A percentile compares a stretch with the other conserved stretches of the same genome.
phyloP scores from a whole-genome alignment of 2,113 vertebrate species.

The Rhagologus leucostigma region DNA sequence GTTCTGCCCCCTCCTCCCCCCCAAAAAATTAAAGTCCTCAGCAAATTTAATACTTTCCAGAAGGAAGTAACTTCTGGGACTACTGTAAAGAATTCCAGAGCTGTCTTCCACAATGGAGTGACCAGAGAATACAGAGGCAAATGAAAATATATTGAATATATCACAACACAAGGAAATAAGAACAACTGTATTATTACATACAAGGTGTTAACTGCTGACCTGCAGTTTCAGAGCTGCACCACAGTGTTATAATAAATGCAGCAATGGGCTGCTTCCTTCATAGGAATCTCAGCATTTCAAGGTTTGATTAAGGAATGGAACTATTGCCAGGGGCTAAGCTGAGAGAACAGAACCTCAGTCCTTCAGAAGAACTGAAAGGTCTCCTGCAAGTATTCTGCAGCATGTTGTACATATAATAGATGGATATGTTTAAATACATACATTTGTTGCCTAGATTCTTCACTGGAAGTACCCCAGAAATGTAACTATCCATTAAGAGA shows the following conservation, averaged over 20 bases:
- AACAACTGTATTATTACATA: not conserved
- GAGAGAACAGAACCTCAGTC: not conserved
- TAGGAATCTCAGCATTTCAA: not conserved
- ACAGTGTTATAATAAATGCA: not conserved
- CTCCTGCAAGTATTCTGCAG: not conserved
- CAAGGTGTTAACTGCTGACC: not conserved
- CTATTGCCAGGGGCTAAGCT: not conserved
- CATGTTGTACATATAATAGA: not conserved
- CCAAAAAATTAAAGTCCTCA: not conserved
- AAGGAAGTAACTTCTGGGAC: not conserved
- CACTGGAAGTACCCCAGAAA: not conserved
- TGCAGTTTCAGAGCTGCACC: not conserved
- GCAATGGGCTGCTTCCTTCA: not conserved
- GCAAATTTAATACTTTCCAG: not conserved
- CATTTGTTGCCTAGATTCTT: not conserved
- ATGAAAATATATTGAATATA: not conserved
- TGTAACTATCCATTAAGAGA: not conserved
- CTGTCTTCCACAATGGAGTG: not conserved
- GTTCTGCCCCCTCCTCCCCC: rapidly evolving
- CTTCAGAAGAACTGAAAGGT: not conserved
- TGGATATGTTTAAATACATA: not conserved
- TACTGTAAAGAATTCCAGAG: not conserved
- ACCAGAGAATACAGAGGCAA: not conserved
- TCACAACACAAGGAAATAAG: not conserved
- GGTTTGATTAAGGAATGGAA: not conserved